phyloP scores from a whole-genome alignment of 2,888 invertebrate species.

The Zaprionus bogoriensis region DNA sequence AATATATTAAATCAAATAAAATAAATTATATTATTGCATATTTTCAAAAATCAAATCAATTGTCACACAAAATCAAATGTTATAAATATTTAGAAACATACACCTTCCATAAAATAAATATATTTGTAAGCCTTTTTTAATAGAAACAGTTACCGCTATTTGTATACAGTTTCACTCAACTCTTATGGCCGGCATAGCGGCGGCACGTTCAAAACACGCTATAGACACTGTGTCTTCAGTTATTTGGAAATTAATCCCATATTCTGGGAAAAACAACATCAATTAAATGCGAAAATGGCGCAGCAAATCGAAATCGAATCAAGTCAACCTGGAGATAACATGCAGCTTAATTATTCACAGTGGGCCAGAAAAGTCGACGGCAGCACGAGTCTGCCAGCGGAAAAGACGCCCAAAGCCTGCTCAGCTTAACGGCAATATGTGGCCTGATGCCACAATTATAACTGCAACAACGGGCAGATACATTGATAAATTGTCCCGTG shows the following conservation, averaged over 20 bases:
- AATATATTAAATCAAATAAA: background rate
- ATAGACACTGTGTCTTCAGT: background rate
- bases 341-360: constrained; percentile 70
- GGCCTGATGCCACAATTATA: constrained; percentile 63
- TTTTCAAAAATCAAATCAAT: background rate
- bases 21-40: too few species aligned
- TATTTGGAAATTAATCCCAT: constrained; percentile 10
- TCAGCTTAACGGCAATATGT: constrained; percentile 63
- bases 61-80: background rate
- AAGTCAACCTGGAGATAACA: constrained; percentile 66
- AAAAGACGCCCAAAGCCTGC: background rate
- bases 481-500: constrained; percentile 9
- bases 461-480: constrained; percentile 27
- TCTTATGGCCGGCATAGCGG: background rate
- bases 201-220: constrained; percentile 56
- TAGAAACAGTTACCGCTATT: background rate
- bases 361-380: constrained; percentile 7
- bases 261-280: constrained; percentile 59
- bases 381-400: constrained; percentile 59
- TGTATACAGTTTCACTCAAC: background rate
- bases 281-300: constrained; percentile 77
- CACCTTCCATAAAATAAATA: too few species aligned
- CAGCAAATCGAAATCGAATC: constrained; percentile 71
- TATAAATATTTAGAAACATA: background rate
- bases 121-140: too few species aligned